These are phyloP conservation scores for Diglossa cyanea DNA, from an alignment of 2,797 vertebrate genomes.

Conservation along the genomic window DNA sequence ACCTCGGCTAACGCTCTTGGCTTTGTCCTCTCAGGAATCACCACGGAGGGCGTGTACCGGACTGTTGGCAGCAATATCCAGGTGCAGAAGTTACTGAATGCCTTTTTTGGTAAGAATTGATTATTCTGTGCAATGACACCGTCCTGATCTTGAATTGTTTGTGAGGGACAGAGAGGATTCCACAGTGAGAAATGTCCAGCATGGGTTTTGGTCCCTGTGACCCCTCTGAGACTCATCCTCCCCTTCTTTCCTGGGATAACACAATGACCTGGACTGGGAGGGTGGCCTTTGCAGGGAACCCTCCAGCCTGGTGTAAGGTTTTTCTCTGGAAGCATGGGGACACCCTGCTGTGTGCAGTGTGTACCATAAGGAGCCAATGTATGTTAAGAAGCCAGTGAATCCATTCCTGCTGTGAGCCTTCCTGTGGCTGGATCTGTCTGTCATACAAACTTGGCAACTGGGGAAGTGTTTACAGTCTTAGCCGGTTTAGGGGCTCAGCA, in stretches of 20 bases:
- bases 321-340: not conserved
- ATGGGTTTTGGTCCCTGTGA: rapidly evolving
- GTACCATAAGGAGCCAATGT: rapidly evolving
- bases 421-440: not conserved
- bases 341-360: rapidly evolving
- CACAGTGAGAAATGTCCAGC: not conserved
- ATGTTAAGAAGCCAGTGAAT: rapidly evolving
- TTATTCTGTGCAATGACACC: not conserved
- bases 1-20: not conserved
- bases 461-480: not conserved
- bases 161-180: not conserved
- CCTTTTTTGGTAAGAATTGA: constrained; percentile 90
- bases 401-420: not conserved
- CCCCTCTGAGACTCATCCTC: not conserved
- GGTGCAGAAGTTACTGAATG: constrained; percentile 95
- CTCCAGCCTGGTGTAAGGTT: not conserved
- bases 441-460: rapidly evolving
- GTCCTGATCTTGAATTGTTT: not conserved
- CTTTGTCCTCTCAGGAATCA: constrained; percentile 76
- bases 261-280: not conserved
- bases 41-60: constrained; percentile 92
- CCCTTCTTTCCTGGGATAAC: not conserved
- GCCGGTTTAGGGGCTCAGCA: not conserved
- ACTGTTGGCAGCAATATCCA: constrained; percentile 98
- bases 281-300: not conserved